Evolutionary conservation across 2,113 vertebrate genomes (phyloP).

Genomic region (Cacatua alba): DNA sequence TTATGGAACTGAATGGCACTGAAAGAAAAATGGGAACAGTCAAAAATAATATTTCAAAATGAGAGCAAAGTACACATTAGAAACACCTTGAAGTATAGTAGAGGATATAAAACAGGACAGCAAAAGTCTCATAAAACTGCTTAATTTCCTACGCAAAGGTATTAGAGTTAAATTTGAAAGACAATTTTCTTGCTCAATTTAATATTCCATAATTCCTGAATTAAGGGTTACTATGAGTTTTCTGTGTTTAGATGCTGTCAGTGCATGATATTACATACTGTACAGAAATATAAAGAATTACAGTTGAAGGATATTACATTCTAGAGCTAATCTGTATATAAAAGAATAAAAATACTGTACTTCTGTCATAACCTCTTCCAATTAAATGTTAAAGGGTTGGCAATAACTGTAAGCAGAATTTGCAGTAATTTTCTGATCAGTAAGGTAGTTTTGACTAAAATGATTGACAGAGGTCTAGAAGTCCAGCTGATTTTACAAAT

Average conservation of each 20-base stretch:
- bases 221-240: not conserved
- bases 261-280: not conserved
- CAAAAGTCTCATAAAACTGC: not conserved
- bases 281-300: not conserved
- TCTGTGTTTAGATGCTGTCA: not conserved
- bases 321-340: not conserved
- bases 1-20: not conserved
- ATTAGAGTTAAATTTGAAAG: not conserved
- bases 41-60: constrained; percentile 66
- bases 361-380: constrained; percentile 35
- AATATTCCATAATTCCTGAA: not conserved
- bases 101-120: constrained; percentile 56
- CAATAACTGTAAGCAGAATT: not conserved
- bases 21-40: constrained; percentile 58
- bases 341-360: not conserved
- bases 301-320: not conserved
- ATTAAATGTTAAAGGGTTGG: not conserved
- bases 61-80: constrained; percentile 48
- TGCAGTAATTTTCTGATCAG: not conserved
- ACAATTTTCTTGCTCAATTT: not conserved
- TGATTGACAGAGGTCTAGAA: not conserved
- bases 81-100: constrained; percentile 48
- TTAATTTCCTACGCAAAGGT: not conserved
- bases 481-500: not conserved
- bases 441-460: not conserved